These are phyloP conservation scores for Carterocephalus palaemon DNA, from an alignment of 2,888 invertebrate genomes.

Conservation along the genomic window DNA sequence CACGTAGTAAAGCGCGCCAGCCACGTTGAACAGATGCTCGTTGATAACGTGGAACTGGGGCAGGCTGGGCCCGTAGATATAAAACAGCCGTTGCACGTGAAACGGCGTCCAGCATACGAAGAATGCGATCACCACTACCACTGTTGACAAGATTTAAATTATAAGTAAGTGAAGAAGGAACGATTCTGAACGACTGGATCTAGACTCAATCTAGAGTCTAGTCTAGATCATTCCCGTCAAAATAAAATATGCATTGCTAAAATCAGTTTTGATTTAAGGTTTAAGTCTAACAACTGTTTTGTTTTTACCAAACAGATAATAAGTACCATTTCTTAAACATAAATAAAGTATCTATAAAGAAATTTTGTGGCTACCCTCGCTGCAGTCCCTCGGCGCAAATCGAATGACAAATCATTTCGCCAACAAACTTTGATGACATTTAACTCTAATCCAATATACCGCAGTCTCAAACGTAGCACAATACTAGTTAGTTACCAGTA, in stretches of 20 bases:
- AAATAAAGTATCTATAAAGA: no score
- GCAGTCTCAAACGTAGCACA: no score
- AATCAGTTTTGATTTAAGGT: no score
- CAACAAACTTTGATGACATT: neutral
- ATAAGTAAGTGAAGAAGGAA: no score
- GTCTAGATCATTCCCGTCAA: no score
- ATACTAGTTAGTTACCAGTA: no score
- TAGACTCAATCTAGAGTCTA: no score
- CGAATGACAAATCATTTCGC: constrained; percentile 1
- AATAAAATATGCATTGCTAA: no score
- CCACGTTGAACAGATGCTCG: constrained; percentile 87
- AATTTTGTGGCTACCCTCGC: neutral
- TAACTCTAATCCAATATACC: neutral
- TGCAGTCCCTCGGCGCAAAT: neutral
- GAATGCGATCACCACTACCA: constrained; percentile 95
- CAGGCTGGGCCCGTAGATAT: constrained; percentile 82
- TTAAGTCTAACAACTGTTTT: no score
- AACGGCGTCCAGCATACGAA: constrained; percentile 98
- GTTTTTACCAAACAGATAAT: no score
- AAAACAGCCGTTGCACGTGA: constrained; percentile 92
- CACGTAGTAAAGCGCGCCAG: constrained; percentile 92
- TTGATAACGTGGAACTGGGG: constrained; percentile 82
- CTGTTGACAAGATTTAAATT: constrained; percentile 70
- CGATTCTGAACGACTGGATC: no score
- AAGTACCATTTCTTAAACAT: no score